Conservation (phyloP, 1,140 invertebrate species). For the Brachionus sp. region DNA sequence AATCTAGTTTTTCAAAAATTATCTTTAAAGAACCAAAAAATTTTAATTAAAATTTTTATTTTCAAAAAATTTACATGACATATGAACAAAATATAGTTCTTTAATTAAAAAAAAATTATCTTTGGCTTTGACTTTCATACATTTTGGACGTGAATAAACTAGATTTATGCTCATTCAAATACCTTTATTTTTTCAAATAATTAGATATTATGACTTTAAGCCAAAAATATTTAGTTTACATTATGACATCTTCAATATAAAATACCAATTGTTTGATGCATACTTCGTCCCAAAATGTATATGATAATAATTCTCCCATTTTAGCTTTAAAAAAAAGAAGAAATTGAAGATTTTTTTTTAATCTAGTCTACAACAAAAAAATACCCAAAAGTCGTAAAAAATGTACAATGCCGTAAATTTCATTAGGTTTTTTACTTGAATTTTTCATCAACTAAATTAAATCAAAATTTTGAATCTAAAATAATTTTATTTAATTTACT, state of each 20-base stretch:
- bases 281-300: conserved; percentile 42
- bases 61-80: not conserved
- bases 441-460: not conserved
- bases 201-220: not conserved
- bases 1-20: not conserved
- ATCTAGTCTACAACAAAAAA: not conserved
- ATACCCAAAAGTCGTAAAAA: conserved; percentile 41
- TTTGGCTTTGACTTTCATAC: conserved; percentile 12
- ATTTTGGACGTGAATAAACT: conserved; percentile 23
- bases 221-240: not conserved
- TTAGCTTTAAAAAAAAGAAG: not conserved
- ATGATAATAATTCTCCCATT: conserved; percentile 32
- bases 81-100: not conserved
- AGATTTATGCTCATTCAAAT: conserved; percentile 37
- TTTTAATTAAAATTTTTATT: conserved; percentile 28
- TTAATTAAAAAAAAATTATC: not conserved
- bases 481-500: not conserved
- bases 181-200: conserved; percentile 1
- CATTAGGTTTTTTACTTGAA: conserved; percentile 17
- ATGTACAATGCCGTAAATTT: conserved; percentile 20
- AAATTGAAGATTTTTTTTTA: not conserved
- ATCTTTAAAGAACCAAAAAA: not conserved
- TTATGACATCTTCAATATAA: conserved; percentile 28
- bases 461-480: not conserved
- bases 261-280: conserved; percentile 36